Percentiles rank a stretch among this genome's conserved stretches.
phyloP scores from a whole-genome alignment of 2,113 vertebrate species.

The Pteronura brasiliensis region DNA sequence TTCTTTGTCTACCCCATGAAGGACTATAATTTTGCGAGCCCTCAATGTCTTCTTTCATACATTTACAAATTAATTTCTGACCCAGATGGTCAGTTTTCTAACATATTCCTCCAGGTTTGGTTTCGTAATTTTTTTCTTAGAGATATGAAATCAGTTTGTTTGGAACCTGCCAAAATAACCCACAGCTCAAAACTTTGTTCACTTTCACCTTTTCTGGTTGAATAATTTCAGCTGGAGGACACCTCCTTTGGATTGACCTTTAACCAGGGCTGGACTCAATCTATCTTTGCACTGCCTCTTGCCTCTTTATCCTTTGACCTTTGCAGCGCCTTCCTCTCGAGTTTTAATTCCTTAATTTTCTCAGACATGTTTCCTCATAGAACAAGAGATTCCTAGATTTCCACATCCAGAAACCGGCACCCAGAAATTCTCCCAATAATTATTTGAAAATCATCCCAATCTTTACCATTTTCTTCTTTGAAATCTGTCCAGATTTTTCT shows the following conservation, averaged over 20 bases:
- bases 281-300: too few relatives aligned
- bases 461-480: neutral
- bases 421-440: neutral
- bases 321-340: neutral
- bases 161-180: neutral
- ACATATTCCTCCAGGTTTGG: neutral
- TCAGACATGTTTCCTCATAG: neutral
- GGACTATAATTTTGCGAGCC: neutral
- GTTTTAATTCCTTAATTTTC: neutral
- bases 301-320: neutral
- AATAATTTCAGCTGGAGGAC: neutral
- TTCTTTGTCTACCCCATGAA: neutral
- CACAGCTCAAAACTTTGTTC: neutral
- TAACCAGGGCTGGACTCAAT: neutral
- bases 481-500: neutral
- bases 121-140: neutral
- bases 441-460: neutral
- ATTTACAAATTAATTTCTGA: neutral
- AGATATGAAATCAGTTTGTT: neutral
- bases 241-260: neutral
- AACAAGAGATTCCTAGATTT: neutral
- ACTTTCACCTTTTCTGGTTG: neutral
- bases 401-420: neutral
- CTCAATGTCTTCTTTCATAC: neutral
- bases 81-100: neutral